phyloP scores from a whole-genome alignment of 1,140 invertebrate species.

The Drosophila pandora region DNA sequence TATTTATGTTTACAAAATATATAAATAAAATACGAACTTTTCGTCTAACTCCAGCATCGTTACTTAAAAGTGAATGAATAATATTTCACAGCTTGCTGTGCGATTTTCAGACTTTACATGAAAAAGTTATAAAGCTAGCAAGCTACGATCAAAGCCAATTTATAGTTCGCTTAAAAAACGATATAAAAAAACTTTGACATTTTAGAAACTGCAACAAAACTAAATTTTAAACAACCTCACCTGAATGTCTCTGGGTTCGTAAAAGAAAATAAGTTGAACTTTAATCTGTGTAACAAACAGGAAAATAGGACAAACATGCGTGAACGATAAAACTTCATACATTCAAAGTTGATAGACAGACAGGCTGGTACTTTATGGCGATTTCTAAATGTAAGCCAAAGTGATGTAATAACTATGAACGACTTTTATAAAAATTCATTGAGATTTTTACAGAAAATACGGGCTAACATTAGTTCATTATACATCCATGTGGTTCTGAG shows the following conservation, averaged over 20 bases:
- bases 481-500: not conserved
- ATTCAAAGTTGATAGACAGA: not conserved
- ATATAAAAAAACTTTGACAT: conserved; percentile 30
- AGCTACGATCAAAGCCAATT: conserved; percentile 24
- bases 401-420: too few relatives aligned
- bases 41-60: too few relatives aligned
- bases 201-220: conserved; percentile 15
- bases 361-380: not conserved
- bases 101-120: not conserved
- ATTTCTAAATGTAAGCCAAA: not conserved
- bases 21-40: too few relatives aligned
- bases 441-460: not conserved
- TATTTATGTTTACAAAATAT: too few relatives aligned
- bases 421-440: not conserved
- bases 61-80: not conserved
- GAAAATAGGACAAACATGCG: conserved; percentile 34
- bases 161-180: conserved; percentile 12
- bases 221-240: conserved; percentile 26
- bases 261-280: conserved; percentile 44
- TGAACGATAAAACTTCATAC: conserved; percentile 37
- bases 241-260: not conserved
- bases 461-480: not conserved
- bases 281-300: conserved; percentile 50
- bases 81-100: not conserved
- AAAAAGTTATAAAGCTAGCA: not conserved